Conservation (phyloP, 2,113 vertebrate genomes). For the Gallinago media region DNA sequence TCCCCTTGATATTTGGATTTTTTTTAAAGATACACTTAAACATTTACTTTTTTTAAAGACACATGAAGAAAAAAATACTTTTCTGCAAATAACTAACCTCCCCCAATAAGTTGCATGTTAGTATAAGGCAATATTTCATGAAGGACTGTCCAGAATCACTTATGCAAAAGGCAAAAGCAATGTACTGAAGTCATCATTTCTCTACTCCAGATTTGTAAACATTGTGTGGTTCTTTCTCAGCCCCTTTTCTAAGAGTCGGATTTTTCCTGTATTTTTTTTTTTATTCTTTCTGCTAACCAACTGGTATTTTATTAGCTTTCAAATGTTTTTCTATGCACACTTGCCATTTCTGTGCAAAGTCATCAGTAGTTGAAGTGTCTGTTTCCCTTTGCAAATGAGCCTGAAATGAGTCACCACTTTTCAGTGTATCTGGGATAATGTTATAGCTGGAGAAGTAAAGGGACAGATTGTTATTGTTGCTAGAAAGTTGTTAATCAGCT, state of each 20-base stretch:
- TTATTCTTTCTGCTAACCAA: not conserved
- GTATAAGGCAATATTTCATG: not conserved
- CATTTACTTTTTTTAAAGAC: not conserved
- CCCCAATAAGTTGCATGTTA: not conserved
- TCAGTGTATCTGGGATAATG: not conserved
- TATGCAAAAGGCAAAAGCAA: not conserved
- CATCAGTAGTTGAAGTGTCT: not conserved
- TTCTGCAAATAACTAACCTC: not conserved
- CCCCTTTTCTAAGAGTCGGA: not conserved
- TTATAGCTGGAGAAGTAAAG: not conserved
- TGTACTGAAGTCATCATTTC: not conserved
- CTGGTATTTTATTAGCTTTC: not conserved
- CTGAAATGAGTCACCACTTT: not conserved
- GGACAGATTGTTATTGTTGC: not conserved
- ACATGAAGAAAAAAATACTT: not conserved
- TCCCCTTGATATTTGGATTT: not conserved
- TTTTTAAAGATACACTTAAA: not conserved
- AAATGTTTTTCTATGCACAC: not conserved
- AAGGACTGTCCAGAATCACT: not conserved
- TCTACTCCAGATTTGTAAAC: not conserved
- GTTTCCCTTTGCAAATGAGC: not conserved
- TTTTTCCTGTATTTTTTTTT: not conserved
- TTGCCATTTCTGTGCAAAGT: not conserved
- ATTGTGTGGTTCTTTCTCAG: not conserved
- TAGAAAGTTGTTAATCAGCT: not conserved